Evolutionary conservation across 2,888 invertebrate genomes (phyloP).

Genomic region (Apotomis turbidana): DNA sequence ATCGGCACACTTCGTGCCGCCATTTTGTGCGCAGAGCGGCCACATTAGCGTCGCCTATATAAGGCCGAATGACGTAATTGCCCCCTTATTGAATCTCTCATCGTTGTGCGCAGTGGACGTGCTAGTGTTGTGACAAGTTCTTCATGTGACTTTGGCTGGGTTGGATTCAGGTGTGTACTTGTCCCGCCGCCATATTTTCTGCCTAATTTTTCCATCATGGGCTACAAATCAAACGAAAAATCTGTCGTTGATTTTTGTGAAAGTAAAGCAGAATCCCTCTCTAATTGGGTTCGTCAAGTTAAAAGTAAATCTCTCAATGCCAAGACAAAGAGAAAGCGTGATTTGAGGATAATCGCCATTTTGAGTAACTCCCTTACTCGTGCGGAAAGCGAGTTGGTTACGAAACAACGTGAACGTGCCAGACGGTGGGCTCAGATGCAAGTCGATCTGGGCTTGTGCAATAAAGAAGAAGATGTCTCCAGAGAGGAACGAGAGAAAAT

Average conservation of each 20-base stretch:
- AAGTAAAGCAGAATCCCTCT: slow-evolving; percentile 83
- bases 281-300: slow-evolving; percentile 86
- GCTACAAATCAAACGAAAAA: slow-evolving; percentile 76
- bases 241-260: slow-evolving; percentile 79
- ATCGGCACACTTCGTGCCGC: slow-evolving; percentile 53
- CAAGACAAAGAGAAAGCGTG: slow-evolving; percentile 83
- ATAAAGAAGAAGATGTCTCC: slow-evolving; percentile 75
- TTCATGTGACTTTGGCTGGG: slow-evolving; percentile 70
- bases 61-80: slow-evolving; percentile 68
- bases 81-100: slow-evolving; percentile 57
- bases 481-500: slow-evolving; percentile 75
- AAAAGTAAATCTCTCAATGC: slow-evolving; percentile 84
- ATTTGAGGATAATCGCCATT: slow-evolving; percentile 86
- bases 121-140: slow-evolving; percentile 64
- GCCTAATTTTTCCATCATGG: slow-evolving; percentile 64
- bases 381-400: slow-evolving; percentile 84
- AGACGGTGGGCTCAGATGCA: slow-evolving; percentile 84
- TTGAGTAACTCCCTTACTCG: slow-evolving; percentile 83
- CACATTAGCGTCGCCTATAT: slow-evolving; percentile 62
- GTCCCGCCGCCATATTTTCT: slow-evolving; percentile 68
- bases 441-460: slow-evolving; percentile 76
- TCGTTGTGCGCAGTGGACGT: slow-evolving; percentile 66
- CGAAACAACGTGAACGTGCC: slow-evolving; percentile 85
- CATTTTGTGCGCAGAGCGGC: slow-evolving; percentile 66
- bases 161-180: slow-evolving; percentile 81